A percentile compares a stretch with the other conserved stretches of the same genome.
Conservation (phyloP, 2,797 vertebrate species). For the Yasuhikotakia modesta region DNA sequence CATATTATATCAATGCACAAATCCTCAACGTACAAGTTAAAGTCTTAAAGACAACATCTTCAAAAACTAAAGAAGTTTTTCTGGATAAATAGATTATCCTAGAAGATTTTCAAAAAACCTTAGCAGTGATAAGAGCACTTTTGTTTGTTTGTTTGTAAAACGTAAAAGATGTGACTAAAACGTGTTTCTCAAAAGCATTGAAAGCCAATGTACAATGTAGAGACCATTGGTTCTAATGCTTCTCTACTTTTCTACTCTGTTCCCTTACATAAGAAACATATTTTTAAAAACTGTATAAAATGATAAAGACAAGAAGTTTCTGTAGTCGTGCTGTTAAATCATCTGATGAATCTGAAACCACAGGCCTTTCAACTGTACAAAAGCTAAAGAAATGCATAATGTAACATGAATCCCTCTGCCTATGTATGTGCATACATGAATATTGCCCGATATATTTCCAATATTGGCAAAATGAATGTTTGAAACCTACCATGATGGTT, state of each 20-base stretch:
- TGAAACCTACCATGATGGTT: constrained; percentile 89
- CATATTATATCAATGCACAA: too few species aligned
- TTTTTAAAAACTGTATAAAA: background rate
- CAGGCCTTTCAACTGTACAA: background rate
- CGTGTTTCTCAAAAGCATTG: too few species aligned
- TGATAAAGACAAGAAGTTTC: constrained; percentile 1
- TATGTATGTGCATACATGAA: background rate
- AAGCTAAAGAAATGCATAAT: background rate
- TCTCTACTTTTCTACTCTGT: too few species aligned
- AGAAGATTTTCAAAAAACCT: too few species aligned
- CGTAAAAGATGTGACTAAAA: too few species aligned
- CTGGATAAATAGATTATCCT: too few species aligned
- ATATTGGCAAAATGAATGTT: background rate
- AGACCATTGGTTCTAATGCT: too few species aligned
- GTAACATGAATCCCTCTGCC: background rate
- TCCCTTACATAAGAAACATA: too few species aligned
- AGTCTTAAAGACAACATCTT: background rate
- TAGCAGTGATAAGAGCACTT: too few species aligned
- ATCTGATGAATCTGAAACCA: background rate
- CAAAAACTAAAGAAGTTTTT: background rate
- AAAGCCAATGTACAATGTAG: too few species aligned
- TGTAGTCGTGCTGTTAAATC: background rate
- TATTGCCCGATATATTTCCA: too few species aligned
- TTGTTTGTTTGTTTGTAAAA: too few species aligned
- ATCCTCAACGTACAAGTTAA: background rate